Conservation (phyloP, 2,113 vertebrate genomes). For the Centropus unirufus region DNA sequence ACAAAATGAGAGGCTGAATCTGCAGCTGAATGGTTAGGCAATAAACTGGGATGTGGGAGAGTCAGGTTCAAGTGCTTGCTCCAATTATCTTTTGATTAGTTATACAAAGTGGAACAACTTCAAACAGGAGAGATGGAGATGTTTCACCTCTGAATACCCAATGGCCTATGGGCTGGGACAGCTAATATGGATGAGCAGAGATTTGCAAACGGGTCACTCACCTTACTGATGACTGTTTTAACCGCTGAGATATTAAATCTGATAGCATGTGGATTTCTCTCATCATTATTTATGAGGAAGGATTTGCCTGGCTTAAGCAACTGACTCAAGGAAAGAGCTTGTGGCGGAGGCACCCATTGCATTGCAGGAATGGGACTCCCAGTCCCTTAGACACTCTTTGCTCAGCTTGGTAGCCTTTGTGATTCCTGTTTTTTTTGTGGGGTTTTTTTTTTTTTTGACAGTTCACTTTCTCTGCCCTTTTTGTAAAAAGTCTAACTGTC, state of each 20-base stretch:
- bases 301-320: slow-evolving; percentile 42
- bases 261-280: slow-evolving; percentile 49
- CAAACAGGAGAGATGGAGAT: slow-evolving; percentile 58
- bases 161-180: slow-evolving; percentile 60
- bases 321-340: slow-evolving; percentile 21
- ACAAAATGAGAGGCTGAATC: slow-evolving; percentile 28
- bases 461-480: neutral
- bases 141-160: slow-evolving; percentile 39
- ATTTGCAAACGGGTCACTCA: slow-evolving; percentile 57
- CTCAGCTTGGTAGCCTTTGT: neutral
- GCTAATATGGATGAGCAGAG: slow-evolving; percentile 30
- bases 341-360: neutral
- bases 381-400: neutral
- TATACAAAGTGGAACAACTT: slow-evolving; percentile 70
- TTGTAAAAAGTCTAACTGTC: neutral
- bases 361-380: neutral
- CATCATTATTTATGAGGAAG: slow-evolving; percentile 29
- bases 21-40: slow-evolving; percentile 44
- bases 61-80: slow-evolving; percentile 56
- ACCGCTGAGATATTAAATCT: slow-evolving; percentile 65
- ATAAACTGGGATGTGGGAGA: slow-evolving; percentile 58
- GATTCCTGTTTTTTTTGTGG: neutral
- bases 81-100: slow-evolving; percentile 71
- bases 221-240: slow-evolving; percentile 62
- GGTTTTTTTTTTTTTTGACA: neutral